phyloP scores from a whole-genome alignment of 2,797 vertebrate species.

The Pseudopleuronectes americanus region DNA sequence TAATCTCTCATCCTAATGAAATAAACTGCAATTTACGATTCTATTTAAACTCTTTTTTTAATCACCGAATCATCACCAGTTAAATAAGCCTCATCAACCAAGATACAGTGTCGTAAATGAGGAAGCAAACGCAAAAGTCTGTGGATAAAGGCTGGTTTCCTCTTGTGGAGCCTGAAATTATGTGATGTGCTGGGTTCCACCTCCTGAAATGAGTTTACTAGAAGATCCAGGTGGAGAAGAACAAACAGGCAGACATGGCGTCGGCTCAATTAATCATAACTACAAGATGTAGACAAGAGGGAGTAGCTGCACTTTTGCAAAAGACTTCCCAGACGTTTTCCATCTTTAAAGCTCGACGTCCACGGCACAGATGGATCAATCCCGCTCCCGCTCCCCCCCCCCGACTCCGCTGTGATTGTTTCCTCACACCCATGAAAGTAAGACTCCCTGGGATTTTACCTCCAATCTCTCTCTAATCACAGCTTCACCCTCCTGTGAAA shows the following conservation, averaged over 20 bases:
- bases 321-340: constrained; percentile 15
- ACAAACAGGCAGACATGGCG: constrained; percentile 1
- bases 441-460: constrained; percentile 67
- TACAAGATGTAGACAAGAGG: constrained; percentile 3
- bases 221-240: constrained; percentile 27
- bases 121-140: not conserved
- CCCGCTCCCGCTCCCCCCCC: not conserved
- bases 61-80: not conserved
- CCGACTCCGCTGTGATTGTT: constrained; percentile 61
- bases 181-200: not conserved
- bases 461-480: constrained; percentile 75
- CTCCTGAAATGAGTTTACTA: constrained; percentile 13
- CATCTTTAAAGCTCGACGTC: constrained; percentile 35
- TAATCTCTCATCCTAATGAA: not conserved
- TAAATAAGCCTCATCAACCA: not conserved
- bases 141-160: constrained; percentile 6
- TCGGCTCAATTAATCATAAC: constrained; percentile 39
- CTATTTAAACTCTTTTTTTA: not conserved
- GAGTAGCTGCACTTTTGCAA: constrained; percentile 36
- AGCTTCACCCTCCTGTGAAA: constrained; percentile 55
- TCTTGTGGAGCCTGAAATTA: no score
- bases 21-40: not conserved
- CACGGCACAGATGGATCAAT: constrained; percentile 48
- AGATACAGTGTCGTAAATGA: not conserved
- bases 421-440: constrained; percentile 55